phyloP scores from a whole-genome alignment of 2,888 invertebrate genomes.

The Drosophila peninsularis region DNA sequence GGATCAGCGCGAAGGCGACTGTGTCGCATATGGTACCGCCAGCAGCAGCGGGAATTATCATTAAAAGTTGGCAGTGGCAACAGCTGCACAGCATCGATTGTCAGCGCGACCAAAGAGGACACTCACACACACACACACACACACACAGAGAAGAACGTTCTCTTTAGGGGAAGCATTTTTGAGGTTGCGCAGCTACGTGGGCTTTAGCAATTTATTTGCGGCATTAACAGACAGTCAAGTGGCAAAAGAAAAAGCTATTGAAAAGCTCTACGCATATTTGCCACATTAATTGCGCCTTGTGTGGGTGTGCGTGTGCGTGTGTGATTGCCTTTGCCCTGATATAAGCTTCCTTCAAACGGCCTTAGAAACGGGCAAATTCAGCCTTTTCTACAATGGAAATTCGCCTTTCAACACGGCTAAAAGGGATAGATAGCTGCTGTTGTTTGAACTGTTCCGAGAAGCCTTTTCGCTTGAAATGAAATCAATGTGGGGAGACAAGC shows the following conservation, averaged over 20 bases:
- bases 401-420: neutral
- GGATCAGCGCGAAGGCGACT: constrained; percentile 20
- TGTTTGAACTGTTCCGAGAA: constrained; percentile 9
- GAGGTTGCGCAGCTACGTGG: constrained; percentile 8
- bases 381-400: constrained; percentile 27
- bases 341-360: constrained; percentile 34
- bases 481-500: too few species aligned
- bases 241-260: constrained; percentile 51
- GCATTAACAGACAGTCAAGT: constrained; percentile 75
- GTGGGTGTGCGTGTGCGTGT: constrained; percentile 13
- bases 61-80: constrained; percentile 73
- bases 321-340: constrained; percentile 8
- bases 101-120: constrained; percentile 3
- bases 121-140: neutral
- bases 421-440: constrained; percentile 14
- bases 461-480: neutral
- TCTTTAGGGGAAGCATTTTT: neutral
- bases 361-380: constrained; percentile 3
- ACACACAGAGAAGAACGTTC: neutral
- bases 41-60: constrained; percentile 59
- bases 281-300: constrained; percentile 65
- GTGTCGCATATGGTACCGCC: constrained; percentile 54
- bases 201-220: constrained; percentile 63
- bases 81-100: constrained; percentile 73
- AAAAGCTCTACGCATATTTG: constrained; percentile 59